Conservation (phyloP, 2,113 vertebrate species). For the Bothrops jararaca region DNA sequence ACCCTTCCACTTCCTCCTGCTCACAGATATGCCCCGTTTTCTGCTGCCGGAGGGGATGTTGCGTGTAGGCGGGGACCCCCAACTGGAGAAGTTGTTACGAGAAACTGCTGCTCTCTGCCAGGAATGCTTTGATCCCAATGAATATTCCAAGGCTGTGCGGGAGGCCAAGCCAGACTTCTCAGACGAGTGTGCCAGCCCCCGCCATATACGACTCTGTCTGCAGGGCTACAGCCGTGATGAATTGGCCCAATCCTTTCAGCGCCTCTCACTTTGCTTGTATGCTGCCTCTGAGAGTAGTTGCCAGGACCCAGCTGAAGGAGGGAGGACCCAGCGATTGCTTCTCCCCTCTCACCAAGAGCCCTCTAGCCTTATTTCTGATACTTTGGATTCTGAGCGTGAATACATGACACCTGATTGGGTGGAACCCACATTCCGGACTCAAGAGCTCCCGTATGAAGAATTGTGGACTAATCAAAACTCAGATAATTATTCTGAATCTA, state of each 20-base stretch:
- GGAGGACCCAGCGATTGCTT: background rate
- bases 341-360: constrained; percentile 8
- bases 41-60: constrained; percentile 86
- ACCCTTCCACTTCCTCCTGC: constrained; percentile 91
- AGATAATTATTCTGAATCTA: constrained; percentile 55
- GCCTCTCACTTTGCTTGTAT: constrained; percentile 76
- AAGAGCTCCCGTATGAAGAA: constrained; percentile 91
- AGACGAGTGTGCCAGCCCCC: constrained; percentile 86
- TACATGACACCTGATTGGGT: constrained; percentile 91
- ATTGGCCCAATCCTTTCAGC: constrained; percentile 74
- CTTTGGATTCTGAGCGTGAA: constrained; percentile 80
- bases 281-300: constrained; percentile 39
- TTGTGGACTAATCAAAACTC: constrained; percentile 84
- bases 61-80: constrained; percentile 74
- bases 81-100: constrained; percentile 83
- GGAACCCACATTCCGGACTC: constrained; percentile 74
- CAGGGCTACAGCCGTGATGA: constrained; percentile 72
- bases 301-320: constrained; percentile 70
- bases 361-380: constrained; percentile 46
- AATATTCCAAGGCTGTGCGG: constrained; percentile 90
- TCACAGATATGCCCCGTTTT: constrained; percentile 92
- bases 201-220: constrained; percentile 80
- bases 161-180: constrained; percentile 86
- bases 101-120: constrained; percentile 84
- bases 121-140: constrained; percentile 87